A percentile compares a stretch with the other conserved stretches of the same genome.
These are phyloP conservation scores for Neoarius graeffei DNA, from an alignment of 2,113 vertebrate genomes.

Conservation along the genomic window DNA sequence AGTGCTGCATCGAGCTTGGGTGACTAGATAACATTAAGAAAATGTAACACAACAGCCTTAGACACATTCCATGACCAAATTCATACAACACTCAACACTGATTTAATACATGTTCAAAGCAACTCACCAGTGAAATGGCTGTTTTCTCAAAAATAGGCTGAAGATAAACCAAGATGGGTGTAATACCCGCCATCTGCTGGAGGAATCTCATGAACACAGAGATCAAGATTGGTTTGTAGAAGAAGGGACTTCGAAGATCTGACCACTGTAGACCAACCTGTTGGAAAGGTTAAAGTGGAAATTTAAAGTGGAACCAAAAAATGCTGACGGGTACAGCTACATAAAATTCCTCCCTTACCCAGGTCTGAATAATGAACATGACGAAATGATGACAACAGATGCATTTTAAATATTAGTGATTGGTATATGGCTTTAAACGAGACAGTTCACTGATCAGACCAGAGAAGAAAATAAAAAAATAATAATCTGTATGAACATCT, in stretches of 20 bases:
- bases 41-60: neutral
- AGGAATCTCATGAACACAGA: slow-evolving; percentile 87
- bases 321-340: neutral
- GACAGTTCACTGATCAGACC: neutral
- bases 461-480: neutral
- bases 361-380: neutral
- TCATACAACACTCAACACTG: neutral
- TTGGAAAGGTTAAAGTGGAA: slow-evolving; percentile 16
- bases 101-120: neutral
- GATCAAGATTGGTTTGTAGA: slow-evolving; percentile 84
- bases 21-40: slow-evolving; percentile 56
- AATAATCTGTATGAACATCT: neutral
- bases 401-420: neutral
- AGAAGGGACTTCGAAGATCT: slow-evolving; percentile 74
- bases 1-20: slow-evolving; percentile 81
- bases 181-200: slow-evolving; percentile 93
- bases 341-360: neutral
- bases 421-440: neutral
- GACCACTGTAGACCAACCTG: slow-evolving; percentile 70
- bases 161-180: slow-evolving; percentile 87
- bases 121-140: slow-evolving; percentile 75
- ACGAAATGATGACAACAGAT: neutral
- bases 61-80: neutral
- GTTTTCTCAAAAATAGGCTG: slow-evolving; percentile 85
- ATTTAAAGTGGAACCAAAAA: neutral